Evolutionary conservation across 2,888 invertebrate species (phyloP).

Genomic region (Pyralis farinalis): DNA sequence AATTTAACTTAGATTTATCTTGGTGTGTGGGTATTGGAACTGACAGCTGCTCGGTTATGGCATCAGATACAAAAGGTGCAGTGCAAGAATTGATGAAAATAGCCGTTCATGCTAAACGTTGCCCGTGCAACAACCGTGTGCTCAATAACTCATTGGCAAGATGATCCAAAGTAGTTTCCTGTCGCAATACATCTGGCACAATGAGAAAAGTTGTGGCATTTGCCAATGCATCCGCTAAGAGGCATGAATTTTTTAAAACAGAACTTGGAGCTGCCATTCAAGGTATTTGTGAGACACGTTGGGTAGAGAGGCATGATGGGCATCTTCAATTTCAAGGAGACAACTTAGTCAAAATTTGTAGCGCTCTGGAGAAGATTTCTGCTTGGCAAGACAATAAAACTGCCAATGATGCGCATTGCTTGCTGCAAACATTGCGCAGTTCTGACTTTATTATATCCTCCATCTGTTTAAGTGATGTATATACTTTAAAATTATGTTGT

Average conservation of each 20-base stretch:
- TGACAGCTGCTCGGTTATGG: constrained; percentile 34
- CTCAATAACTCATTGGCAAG: constrained; percentile 28
- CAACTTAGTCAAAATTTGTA: constrained; percentile 18
- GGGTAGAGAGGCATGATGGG: constrained; percentile 18
- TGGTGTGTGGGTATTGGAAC: constrained; percentile 25
- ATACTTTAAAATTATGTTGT: no score
- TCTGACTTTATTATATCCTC: constrained; percentile 16
- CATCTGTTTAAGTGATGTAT: constrained; percentile 16
- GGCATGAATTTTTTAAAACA: constrained; percentile 13
- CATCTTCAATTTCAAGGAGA: constrained; percentile 18
- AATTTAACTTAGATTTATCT: constrained; percentile 23
- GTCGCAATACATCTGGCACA: constrained; percentile 18
- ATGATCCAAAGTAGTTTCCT: constrained; percentile 21
- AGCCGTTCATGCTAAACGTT: constrained; percentile 23
- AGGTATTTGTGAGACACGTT: constrained; percentile 18
- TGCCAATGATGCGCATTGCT: constrained; percentile 15
- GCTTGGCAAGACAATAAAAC: constrained; percentile 17
- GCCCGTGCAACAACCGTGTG: constrained; percentile 28
- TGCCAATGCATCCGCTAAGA: constrained; percentile 16
- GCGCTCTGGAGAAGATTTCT: constrained; percentile 16
- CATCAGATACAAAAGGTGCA: constrained; percentile 29
- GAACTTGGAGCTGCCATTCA: constrained; percentile 13
- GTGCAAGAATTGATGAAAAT: constrained; percentile 19
- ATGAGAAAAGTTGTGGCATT: constrained; percentile 17
- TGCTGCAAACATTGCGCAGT: constrained; percentile 16